Percentiles rank a stretch among this genome's conserved stretches.
These are phyloP conservation scores for Rhopalosiphum padi DNA, from an alignment of 1,140 invertebrate species.

Conservation along the genomic window DNA sequence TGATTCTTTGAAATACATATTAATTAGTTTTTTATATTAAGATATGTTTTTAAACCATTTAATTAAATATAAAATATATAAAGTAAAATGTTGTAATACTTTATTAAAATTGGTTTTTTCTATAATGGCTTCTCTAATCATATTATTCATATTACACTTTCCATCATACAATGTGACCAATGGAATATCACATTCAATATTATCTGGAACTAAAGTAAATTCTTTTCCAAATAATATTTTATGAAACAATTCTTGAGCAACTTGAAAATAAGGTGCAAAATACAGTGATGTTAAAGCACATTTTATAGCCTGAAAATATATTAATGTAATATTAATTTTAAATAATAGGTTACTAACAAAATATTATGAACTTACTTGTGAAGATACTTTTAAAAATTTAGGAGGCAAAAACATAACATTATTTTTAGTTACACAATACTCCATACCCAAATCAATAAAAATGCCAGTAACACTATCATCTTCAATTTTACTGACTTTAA, in stretches of 20 bases:
- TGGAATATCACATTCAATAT: slow-evolving; percentile 41
- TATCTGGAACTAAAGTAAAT: slow-evolving; percentile 37
- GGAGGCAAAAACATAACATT: slow-evolving; percentile 41
- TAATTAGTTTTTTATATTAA: neutral
- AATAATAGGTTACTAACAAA: neutral
- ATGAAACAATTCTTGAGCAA: neutral
- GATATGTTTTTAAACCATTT: neutral
- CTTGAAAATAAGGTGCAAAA: slow-evolving; percentile 42
- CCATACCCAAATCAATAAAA: slow-evolving; percentile 52
- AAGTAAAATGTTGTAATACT: neutral
- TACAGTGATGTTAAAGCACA: slow-evolving; percentile 26
- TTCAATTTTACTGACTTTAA: slow-evolving; percentile 43
- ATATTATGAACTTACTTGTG: slow-evolving; percentile 28
- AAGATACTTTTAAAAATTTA: slow-evolving; percentile 24
- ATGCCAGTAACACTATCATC: slow-evolving; percentile 16
- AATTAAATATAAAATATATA: neutral
- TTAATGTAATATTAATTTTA: neutral
- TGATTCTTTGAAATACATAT: neutral
- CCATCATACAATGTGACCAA: slow-evolving; percentile 38
- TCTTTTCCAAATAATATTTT: slow-evolving; percentile 29
- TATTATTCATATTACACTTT: slow-evolving; percentile 27
- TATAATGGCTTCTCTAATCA: neutral
- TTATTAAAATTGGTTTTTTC: slow-evolving; percentile 11
- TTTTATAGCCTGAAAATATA: slow-evolving; percentile 22
- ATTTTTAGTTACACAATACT: neutral